Evolutionary conservation across 1,140 invertebrate species (phyloP).

Genomic region (Leptonema lineaticorne): DNA sequence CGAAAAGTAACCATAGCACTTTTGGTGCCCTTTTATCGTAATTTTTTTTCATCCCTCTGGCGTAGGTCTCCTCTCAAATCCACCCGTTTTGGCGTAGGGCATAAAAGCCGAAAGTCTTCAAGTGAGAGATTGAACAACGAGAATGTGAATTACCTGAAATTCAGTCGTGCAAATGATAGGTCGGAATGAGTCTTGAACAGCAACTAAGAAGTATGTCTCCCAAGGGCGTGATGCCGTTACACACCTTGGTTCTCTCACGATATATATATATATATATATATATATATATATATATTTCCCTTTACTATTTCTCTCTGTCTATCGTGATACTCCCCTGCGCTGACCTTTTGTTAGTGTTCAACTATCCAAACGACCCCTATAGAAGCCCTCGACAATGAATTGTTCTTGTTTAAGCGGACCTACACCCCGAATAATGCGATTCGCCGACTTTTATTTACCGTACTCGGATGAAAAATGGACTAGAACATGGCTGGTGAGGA

Average conservation of each 20-base stretch:
- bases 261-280: too few relatives aligned
- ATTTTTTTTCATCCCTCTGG: too few relatives aligned
- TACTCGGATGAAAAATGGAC: constrained; percentile 8
- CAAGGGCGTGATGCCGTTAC: constrained; percentile 24
- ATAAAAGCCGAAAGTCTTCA: neutral
- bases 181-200: constrained; percentile 18
- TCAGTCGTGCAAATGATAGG: constrained; percentile 33
- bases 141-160: constrained; percentile 35
- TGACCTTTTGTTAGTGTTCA: constrained; percentile 20
- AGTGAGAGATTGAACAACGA: constrained; percentile 6
- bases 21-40: too few relatives aligned
- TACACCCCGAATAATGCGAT: constrained; percentile 10
- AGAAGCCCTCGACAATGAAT: constrained; percentile 10
- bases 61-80: too few relatives aligned
- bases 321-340: neutral
- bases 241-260: too few relatives aligned
- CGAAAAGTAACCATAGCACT: too few relatives aligned
- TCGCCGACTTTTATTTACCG: constrained; percentile 20
- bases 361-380: constrained; percentile 8
- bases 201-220: constrained; percentile 32
- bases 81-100: too few relatives aligned
- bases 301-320: too few relatives aligned
- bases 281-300: too few relatives aligned
- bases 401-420: constrained; percentile 22
- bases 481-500: too few relatives aligned